Conservation (phyloP, 1,140 invertebrate genomes). For the Cydia amplana region DNA sequence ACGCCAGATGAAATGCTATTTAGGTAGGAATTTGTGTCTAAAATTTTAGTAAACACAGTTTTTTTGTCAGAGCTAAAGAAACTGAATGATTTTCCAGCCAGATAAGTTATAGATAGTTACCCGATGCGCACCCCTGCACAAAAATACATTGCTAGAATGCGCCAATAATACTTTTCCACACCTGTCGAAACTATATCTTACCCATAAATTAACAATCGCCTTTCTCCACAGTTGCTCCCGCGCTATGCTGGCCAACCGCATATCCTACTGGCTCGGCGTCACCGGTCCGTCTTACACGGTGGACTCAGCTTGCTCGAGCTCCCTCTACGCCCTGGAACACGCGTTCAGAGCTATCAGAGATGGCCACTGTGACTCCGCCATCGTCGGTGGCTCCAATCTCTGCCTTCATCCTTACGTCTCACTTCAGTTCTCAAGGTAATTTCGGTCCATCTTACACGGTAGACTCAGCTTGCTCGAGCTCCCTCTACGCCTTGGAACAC, state of each 20-base stretch:
- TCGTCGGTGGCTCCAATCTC: constrained; percentile 92
- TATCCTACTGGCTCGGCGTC: constrained; percentile 87
- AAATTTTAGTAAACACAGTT: too few relatives aligned
- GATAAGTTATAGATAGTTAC: too few relatives aligned
- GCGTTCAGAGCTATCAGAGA: constrained; percentile 89
- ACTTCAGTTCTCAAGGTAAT: constrained; percentile 87
- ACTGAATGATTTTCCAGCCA: too few relatives aligned
- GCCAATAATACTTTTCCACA: too few relatives aligned
- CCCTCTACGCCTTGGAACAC: constrained; percentile 90
- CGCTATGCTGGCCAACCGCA: constrained; percentile 94
- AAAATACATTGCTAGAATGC: too few relatives aligned
- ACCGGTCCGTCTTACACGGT: constrained; percentile 89
- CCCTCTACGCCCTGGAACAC: constrained; percentile 90
- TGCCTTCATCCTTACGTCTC: constrained; percentile 91
- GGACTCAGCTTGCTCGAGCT: constrained; percentile 96
- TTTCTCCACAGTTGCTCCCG: constrained; percentile 84
- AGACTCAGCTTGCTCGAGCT: constrained; percentile 96
- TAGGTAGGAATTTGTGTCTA: too few relatives aligned
- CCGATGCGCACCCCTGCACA: too few relatives aligned
- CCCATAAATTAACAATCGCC: too few relatives aligned
- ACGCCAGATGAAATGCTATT: too few relatives aligned
- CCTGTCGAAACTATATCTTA: not conserved
- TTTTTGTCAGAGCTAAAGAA: too few relatives aligned
- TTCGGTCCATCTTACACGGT: constrained; percentile 88
- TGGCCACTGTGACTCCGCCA: constrained; percentile 89